Percentiles rank a stretch among this genome's conserved stretches.
Conservation (phyloP, 2,888 invertebrate species). For the Cheilosia scutellata region DNA sequence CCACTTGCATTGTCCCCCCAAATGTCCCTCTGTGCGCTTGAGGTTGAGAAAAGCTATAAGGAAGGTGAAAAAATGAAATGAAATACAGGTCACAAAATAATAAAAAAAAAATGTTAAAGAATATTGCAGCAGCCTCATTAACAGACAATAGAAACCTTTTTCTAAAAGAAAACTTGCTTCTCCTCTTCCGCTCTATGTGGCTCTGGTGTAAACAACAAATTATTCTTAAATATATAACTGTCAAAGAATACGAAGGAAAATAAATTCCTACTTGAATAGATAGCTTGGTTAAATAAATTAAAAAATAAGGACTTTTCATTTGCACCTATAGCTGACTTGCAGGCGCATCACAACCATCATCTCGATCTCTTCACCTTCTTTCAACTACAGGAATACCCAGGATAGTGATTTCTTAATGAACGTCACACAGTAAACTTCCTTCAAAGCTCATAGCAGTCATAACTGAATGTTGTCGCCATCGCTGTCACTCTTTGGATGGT, state of each 20-base stretch:
- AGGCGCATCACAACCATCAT: constrained; percentile 54
- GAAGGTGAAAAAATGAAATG: constrained; percentile 44
- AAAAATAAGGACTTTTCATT: constrained; percentile 34
- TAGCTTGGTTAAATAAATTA: constrained; percentile 39
- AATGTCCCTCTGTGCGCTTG: not conserved
- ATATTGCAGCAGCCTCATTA: constrained; percentile 64
- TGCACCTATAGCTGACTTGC: constrained; percentile 23
- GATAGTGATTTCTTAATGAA: constrained; percentile 53
- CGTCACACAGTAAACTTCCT: constrained; percentile 18
- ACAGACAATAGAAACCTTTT: constrained; percentile 66
- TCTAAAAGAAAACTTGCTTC: constrained; percentile 35
- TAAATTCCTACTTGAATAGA: constrained; percentile 48
- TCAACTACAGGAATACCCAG: constrained; percentile 43
- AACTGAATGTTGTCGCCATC: not conserved
- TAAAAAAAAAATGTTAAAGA: constrained; percentile 18
- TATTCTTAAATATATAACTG: constrained; percentile 44
- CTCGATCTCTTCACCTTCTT: constrained; percentile 31
- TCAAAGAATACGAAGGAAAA: constrained; percentile 53
- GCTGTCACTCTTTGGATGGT: not conserved
- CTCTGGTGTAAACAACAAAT: constrained; percentile 6
- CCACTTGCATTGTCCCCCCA: constrained; percentile 55
- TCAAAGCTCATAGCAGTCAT: not conserved
- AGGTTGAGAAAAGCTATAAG: not conserved
- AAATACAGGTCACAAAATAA: constrained; percentile 60
- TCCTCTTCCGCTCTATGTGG: constrained; percentile 45